Evolutionary conservation across 1,140 invertebrate species (phyloP).

Genomic region (Drosophila kepulauana): DNA sequence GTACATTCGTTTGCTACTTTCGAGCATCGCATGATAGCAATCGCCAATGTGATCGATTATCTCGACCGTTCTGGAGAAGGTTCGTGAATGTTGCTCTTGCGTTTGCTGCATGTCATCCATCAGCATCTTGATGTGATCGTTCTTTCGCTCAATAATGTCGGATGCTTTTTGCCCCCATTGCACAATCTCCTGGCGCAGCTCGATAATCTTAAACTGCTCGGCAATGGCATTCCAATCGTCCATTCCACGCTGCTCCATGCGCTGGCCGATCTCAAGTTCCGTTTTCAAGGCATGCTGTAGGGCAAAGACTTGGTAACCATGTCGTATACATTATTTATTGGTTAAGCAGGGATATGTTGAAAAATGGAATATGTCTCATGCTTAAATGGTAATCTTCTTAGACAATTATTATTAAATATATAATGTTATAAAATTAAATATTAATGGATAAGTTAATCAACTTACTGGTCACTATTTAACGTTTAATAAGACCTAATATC

Average conservation of each 20-base stretch:
- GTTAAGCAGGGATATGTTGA: too few relatives aligned
- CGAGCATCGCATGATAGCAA: conserved; percentile 66
- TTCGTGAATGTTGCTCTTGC: conserved; percentile 58
- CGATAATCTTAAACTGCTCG: conserved; percentile 61
- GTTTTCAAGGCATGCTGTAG: conserved; percentile 62
- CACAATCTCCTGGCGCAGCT: conserved; percentile 63
- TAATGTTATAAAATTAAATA: too few relatives aligned
- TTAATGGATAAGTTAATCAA: too few relatives aligned
- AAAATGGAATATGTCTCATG: too few relatives aligned
- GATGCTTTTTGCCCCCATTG: conserved; percentile 57
- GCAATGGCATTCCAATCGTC: conserved; percentile 72
- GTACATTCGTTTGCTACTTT: conserved; percentile 51
- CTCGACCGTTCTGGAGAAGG: conserved; percentile 55
- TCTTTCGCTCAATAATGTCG: conserved; percentile 57
- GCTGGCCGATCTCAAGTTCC: conserved; percentile 70
- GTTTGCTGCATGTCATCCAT: conserved; percentile 68
- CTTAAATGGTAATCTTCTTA: too few relatives aligned
- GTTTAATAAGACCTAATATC: too few relatives aligned
- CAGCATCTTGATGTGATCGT: conserved; percentile 66
- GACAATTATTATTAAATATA: not conserved
- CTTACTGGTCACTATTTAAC: too few relatives aligned
- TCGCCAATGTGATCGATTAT: conserved; percentile 71
- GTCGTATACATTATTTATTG: too few relatives aligned
- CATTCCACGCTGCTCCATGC: conserved; percentile 52
- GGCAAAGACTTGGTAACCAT: not conserved